Conservation (phyloP, 2,113 vertebrate genomes). For the Nipponia nippon region DNA sequence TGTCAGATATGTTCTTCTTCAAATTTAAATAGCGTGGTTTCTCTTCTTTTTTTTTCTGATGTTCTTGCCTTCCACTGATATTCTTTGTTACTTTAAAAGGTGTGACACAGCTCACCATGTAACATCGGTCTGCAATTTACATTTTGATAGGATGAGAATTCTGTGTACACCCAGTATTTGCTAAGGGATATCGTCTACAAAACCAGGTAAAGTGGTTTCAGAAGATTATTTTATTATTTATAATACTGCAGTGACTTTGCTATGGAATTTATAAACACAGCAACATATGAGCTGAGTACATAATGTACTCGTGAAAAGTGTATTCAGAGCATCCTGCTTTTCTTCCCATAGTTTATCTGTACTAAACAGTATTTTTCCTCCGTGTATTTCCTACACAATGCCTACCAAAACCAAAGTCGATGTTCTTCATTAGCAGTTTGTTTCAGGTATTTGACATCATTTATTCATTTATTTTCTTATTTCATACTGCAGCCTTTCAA, state of each 20-base stretch:
- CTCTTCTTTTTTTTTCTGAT: not conserved
- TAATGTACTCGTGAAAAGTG: rapidly evolving
- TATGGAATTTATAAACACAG: not conserved
- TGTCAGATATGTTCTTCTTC: conserved; percentile 9
- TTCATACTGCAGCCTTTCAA: no score
- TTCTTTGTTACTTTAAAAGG: not conserved
- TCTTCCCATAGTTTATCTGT: not conserved
- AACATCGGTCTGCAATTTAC: not conserved
- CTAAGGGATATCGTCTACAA: not conserved
- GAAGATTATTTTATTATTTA: not conserved
- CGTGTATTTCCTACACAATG: not conserved
- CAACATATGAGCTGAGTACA: not conserved
- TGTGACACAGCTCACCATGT: not conserved
- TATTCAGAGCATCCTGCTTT: not conserved
- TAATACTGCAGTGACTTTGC: not conserved
- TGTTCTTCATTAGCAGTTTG: not conserved
- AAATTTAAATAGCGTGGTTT: not conserved
- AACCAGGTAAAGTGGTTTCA: not conserved
- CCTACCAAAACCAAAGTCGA: not conserved
- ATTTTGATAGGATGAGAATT: not conserved
- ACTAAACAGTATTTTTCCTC: not conserved
- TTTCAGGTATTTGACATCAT: not conserved
- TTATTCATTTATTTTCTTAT: not conserved
- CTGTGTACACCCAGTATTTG: not conserved
- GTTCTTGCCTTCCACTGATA: not conserved